Conservation (phyloP, 2,888 invertebrate species). For the Scaeva pyrastri region DNA sequence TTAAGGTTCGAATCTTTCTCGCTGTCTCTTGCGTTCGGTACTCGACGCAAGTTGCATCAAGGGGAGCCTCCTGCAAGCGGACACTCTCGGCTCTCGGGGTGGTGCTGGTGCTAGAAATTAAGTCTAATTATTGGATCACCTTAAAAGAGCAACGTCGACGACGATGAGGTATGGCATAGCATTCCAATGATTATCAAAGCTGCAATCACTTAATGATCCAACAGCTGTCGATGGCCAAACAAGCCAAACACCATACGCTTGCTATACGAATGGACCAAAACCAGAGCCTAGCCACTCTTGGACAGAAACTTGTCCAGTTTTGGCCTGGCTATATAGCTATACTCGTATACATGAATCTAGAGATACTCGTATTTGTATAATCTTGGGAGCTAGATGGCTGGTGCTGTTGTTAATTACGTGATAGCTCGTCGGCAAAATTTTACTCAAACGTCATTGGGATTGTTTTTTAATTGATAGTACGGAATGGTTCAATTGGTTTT, state of each 20-base stretch:
- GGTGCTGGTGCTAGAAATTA: constrained; percentile 58
- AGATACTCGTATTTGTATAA: no score
- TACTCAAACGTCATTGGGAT: constrained; percentile 55
- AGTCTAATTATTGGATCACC: constrained; percentile 73
- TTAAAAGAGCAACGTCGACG: constrained; percentile 60
- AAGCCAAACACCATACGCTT: constrained; percentile 6
- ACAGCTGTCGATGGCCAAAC: constrained; percentile 37
- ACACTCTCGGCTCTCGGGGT: constrained; percentile 36
- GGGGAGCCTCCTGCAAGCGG: constrained; percentile 13
- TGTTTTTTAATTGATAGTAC: constrained; percentile 63
- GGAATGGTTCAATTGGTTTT: constrained; percentile 56
- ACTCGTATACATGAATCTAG: no score
- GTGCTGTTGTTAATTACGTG: constrained; percentile 69
- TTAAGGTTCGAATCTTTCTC: constrained; percentile 26
- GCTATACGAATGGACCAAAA: constrained; percentile 14
- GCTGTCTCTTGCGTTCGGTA: not conserved
- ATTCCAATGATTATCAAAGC: constrained; percentile 68
- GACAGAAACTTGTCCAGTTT: constrained; percentile 52
- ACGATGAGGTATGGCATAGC: constrained; percentile 65
- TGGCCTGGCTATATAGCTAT: constrained; percentile 9
- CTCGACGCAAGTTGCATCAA: no score
- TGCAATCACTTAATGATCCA: constrained; percentile 68
- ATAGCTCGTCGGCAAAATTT: constrained; percentile 44
- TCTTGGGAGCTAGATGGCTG: constrained; percentile 31
- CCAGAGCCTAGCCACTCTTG: not conserved